Evolutionary conservation across 2,113 vertebrate species (phyloP).

Genomic region (Struthidea cinerea): DNA sequence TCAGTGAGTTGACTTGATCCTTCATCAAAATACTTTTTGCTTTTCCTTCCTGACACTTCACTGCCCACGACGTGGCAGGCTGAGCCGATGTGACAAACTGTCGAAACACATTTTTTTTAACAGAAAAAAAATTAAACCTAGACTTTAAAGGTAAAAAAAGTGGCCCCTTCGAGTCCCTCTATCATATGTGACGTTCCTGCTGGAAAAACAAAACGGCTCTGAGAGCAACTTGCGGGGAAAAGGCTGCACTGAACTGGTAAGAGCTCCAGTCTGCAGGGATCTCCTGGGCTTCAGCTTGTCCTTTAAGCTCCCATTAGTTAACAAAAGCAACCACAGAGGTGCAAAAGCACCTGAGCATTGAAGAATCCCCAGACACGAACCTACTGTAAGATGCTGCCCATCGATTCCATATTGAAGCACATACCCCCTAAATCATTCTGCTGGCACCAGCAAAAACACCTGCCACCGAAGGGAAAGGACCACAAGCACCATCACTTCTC

Average conservation of each 20-base stretch:
- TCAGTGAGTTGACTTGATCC: constrained; percentile 24
- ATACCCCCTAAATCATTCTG: background rate
- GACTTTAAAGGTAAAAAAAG: constrained; percentile 41
- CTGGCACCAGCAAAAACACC: background rate
- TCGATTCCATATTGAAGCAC: background rate
- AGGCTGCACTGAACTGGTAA: background rate
- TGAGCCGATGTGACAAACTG: constrained; percentile 65
- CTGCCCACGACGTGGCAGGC: constrained; percentile 46
- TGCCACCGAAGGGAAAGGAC: background rate
- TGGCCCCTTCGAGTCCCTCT: background rate
- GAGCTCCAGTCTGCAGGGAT: background rate
- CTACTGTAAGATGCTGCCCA: background rate
- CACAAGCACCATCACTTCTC: background rate
- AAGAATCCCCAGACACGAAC: background rate
- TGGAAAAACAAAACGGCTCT: background rate
- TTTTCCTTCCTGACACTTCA: constrained; percentile 50
- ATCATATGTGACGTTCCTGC: background rate
- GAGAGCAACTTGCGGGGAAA: background rate
- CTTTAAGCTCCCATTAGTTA: background rate
- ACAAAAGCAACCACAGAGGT: background rate
- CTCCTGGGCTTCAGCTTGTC: background rate
- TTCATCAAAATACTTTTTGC: constrained; percentile 49
- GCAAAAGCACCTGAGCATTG: background rate
- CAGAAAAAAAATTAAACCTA: constrained; percentile 32
- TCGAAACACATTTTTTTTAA: constrained; percentile 56